A percentile compares a stretch with the other conserved stretches of the same genome.
Conservation (phyloP, 1,140 invertebrate species). For the Heterodera carotae region DNA sequence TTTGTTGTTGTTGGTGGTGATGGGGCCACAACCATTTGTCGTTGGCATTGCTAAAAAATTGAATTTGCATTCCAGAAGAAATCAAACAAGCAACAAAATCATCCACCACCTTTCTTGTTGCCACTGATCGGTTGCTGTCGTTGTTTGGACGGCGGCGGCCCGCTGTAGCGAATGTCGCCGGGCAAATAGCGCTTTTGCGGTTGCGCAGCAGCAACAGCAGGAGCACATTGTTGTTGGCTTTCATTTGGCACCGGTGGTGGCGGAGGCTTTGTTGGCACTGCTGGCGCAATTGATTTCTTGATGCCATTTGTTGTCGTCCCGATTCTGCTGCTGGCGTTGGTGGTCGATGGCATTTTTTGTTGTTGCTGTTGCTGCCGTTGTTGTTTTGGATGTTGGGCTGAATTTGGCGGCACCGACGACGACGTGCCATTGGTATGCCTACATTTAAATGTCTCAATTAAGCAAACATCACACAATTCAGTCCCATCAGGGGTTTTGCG, state of each 20-base stretch:
- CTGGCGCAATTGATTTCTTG: constrained; percentile 11
- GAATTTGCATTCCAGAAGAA: too few relatives aligned
- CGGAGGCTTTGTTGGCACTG: constrained; percentile 13
- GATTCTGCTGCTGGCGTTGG: not conserved
- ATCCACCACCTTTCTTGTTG: not conserved
- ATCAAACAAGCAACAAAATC: too few relatives aligned
- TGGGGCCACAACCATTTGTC: too few relatives aligned
- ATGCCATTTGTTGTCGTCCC: not conserved
- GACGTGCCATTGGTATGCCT: not conserved
- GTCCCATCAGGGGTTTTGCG: too few relatives aligned
- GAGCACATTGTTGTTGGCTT: not conserved
- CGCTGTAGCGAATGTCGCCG: constrained; percentile 53
- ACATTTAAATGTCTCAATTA: too few relatives aligned
- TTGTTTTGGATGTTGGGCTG: constrained; percentile 27
- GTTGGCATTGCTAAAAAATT: too few relatives aligned
- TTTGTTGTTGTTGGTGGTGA: too few relatives aligned
- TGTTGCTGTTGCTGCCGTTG: too few relatives aligned
- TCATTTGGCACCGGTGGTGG: not conserved
- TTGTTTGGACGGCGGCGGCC: constrained; percentile 3
- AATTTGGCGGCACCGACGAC: too few relatives aligned
- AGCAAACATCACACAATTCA: too few relatives aligned
- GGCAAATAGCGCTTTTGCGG: constrained; percentile 47
- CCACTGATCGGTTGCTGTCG: not conserved
- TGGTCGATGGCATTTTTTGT: not conserved
- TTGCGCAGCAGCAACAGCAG: too few relatives aligned